Evolutionary conservation across 2,113 vertebrate genomes (phyloP).

Genomic region (Melanotaenia duboulayi): DNA sequence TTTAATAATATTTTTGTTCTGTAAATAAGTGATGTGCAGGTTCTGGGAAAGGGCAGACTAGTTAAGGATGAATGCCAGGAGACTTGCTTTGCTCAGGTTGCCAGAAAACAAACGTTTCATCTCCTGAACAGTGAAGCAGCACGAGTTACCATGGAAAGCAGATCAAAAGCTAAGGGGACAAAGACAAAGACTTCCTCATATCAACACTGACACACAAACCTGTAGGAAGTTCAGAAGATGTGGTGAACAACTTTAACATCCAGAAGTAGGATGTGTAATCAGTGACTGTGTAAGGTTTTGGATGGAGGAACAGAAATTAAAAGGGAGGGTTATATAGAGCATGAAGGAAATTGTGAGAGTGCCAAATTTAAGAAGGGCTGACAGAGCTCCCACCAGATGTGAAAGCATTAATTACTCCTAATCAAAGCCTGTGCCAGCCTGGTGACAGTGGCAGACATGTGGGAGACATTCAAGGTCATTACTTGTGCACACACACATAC

Average conservation of each 20-base stretch:
- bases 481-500: slow-evolving; percentile 26
- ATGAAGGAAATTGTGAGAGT: slow-evolving; percentile 32
- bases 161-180: slow-evolving; percentile 78
- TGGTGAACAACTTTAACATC: slow-evolving; percentile 34
- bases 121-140: slow-evolving; percentile 59
- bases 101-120: slow-evolving; percentile 78
- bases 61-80: slow-evolving; percentile 67
- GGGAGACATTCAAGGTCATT: slow-evolving; percentile 78
- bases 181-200: slow-evolving; percentile 56
- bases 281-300: slow-evolving; percentile 36
- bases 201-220: slow-evolving; percentile 48
- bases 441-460: slow-evolving; percentile 61
- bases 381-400: slow-evolving; percentile 71
- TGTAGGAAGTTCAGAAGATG: slow-evolving; percentile 35
- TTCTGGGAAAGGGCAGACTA: slow-evolving; percentile 64
- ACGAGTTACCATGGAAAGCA: slow-evolving; percentile 48
- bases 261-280: slow-evolving; percentile 31
- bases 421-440: slow-evolving; percentile 72
- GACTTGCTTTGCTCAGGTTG: slow-evolving; percentile 72
- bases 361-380: slow-evolving; percentile 55
- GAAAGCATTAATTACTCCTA: slow-evolving; percentile 78
- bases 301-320: slow-evolving; percentile 39
- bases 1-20: slow-evolving; percentile 45
- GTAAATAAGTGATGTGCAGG: slow-evolving; percentile 65
- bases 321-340: slow-evolving; percentile 7